Conservation (phyloP, 2,797 vertebrate genomes). For the Acanthurus tractus region DNA sequence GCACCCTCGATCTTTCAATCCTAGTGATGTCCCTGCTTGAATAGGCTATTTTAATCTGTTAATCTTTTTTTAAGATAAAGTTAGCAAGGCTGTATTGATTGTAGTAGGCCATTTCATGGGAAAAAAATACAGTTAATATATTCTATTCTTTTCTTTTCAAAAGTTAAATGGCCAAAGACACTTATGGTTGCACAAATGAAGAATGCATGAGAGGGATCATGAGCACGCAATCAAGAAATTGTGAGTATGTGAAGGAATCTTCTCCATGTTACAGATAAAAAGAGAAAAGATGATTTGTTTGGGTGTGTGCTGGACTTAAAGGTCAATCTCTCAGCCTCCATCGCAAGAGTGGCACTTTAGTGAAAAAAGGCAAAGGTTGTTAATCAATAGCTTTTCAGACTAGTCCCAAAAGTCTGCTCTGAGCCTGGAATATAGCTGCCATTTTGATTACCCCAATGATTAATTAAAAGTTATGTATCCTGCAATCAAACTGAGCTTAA, state of each 20-base stretch:
- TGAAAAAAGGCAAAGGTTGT: conserved; percentile 63
- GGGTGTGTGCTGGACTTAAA: conserved; percentile 52
- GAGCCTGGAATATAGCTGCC: conserved; percentile 60
- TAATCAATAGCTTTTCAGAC: conserved; percentile 74
- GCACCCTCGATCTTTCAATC: no score
- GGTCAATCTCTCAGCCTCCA: conserved; percentile 64
- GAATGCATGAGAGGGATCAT: not conserved
- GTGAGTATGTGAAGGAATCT: not conserved
- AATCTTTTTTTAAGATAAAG: no score
- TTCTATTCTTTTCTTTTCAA: no score
- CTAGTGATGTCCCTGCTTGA: no score
- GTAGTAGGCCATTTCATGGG: no score
- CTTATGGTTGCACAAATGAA: conserved; percentile 23
- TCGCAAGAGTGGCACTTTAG: conserved; percentile 44
- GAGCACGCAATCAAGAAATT: not conserved
- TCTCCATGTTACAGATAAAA: conserved; percentile 35
- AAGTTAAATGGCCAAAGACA: conserved; percentile 1
- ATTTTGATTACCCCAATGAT: conserved; percentile 78
- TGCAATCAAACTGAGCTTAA: conserved; percentile 67
- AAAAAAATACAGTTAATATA: no score
- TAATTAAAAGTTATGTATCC: conserved; percentile 77
- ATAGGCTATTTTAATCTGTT: no score
- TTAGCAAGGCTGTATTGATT: no score
- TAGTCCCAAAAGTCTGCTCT: conserved; percentile 60
- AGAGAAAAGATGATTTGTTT: conserved; percentile 52